Base-by-base conservation (phyloP, 2,888 invertebrate genomes). In the Zelleria hepariella region DNA sequence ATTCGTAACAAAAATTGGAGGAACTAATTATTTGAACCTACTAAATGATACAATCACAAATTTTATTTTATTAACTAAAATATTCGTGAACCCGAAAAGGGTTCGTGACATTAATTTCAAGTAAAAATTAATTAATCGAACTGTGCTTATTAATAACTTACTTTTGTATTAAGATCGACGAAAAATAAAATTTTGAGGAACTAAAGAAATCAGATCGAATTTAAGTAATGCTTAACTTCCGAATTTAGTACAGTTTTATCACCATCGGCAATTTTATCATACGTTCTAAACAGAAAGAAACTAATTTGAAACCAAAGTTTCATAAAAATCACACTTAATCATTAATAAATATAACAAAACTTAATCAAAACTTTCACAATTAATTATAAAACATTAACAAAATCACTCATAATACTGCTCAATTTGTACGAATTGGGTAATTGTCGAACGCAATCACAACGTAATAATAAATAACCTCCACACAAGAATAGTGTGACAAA, bases 391-490 rank as follows among this genome's bases (percentile, higher is more conserved):
- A 86, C 86, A 82, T 88, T 88, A 87, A 88, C 86, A 86, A 86
- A 88, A 88, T 87, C 87, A 87, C 86, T 84, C 81, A 55, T 88
- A 88, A 88, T 88, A 88, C 88, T 88, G 87, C 85, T 80, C 80
- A 80, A 84, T 88, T 87, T 88, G 88, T 87, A 88, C 88, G 82
- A 85, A 86, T 84, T 82, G 83, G 82, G 83, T 84, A 83, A 83
- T 78, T 74, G 57, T 61, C 73, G 68, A 77, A 80, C 75, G 72
- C 74, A 78, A 75, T 74, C 67, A 57, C 57, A 48, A 57, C 23
- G 32, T 32, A 55, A 42, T 57, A 57, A 57, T 26, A 56, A 53
- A 60, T 60, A 52, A 59, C 54, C 26, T 25, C 27, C 26, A 25
- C 27, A 23, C 53, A 42, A 48, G 7, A 25, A 26, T 26, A 42